Conservation (phyloP, 2,113 vertebrate species). For the Progne subis region DNA sequence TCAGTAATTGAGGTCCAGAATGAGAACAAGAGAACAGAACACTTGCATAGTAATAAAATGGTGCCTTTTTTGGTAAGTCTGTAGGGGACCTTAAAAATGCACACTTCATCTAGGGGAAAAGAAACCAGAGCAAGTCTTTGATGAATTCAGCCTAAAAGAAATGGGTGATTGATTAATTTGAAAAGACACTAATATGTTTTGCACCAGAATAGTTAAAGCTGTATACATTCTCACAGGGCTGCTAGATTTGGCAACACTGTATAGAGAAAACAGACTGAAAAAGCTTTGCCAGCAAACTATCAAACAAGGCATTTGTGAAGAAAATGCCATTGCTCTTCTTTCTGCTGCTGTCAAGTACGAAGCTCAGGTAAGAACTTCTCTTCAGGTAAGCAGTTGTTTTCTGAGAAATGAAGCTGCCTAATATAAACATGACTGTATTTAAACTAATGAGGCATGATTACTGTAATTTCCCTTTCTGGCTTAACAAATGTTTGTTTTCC, state of each 20-base stretch:
- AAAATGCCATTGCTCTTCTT: slow-evolving; percentile 94
- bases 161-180: background rate
- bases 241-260: slow-evolving; percentile 92
- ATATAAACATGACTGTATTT: background rate
- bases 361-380: slow-evolving; percentile 84
- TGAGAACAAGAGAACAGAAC: background rate
- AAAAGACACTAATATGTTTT: background rate
- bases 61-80: background rate
- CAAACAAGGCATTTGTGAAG: slow-evolving; percentile 96
- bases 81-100: background rate
- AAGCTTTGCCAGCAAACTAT: slow-evolving; percentile 95
- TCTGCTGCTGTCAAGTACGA: slow-evolving; percentile 96
- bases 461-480: background rate
- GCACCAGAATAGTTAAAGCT: background rate
- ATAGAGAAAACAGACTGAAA: slow-evolving; percentile 90
- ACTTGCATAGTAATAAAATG: background rate
- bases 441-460: background rate
- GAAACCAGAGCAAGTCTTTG: background rate
- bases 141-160: background rate
- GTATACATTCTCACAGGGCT: slow-evolving; percentile 76
- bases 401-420: background rate
- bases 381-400: background rate
- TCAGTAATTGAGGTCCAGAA: background rate
- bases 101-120: background rate
- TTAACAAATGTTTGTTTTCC: background rate